These are phyloP conservation scores for Osmerus mordax DNA, from an alignment of 2,113 vertebrate species.

Conservation along the genomic window DNA sequence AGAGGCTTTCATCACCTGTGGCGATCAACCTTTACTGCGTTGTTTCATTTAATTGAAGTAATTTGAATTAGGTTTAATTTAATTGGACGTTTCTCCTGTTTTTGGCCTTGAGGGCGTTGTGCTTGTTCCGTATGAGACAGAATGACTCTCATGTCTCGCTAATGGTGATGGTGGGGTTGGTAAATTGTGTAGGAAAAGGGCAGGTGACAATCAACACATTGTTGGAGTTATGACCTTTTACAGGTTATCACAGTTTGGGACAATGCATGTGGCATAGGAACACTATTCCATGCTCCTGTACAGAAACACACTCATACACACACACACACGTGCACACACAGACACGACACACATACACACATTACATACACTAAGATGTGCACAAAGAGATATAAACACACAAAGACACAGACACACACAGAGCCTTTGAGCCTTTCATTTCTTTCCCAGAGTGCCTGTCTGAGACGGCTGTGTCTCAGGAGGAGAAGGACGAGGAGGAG, in stretches of 20 bases:
- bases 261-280: neutral
- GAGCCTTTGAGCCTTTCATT: neutral
- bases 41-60: constrained; percentile 67
- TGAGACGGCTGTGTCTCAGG: constrained; percentile 1
- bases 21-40: constrained; percentile 49
- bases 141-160: constrained; percentile 55
- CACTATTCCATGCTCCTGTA: neutral
- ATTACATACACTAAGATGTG: neutral
- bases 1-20: constrained; percentile 38
- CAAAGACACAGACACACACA: neutral
- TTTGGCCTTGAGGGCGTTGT: constrained; percentile 39
- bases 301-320: neutral
- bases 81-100: constrained; percentile 54
- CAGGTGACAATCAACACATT: constrained; percentile 42
- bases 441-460: constrained; percentile 5
- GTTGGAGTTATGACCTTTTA: constrained; percentile 18
- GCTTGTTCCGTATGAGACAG: constrained; percentile 48
- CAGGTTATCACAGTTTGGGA: neutral
- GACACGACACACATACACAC: neutral
- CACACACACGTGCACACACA: neutral
- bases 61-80: constrained; percentile 67
- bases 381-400: neutral
- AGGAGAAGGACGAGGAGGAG: neutral
- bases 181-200: constrained; percentile 49
- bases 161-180: constrained; percentile 50